These are phyloP conservation scores for Euleptes europaea DNA, from an alignment of 2,113 vertebrate species.

Conservation along the genomic window DNA sequence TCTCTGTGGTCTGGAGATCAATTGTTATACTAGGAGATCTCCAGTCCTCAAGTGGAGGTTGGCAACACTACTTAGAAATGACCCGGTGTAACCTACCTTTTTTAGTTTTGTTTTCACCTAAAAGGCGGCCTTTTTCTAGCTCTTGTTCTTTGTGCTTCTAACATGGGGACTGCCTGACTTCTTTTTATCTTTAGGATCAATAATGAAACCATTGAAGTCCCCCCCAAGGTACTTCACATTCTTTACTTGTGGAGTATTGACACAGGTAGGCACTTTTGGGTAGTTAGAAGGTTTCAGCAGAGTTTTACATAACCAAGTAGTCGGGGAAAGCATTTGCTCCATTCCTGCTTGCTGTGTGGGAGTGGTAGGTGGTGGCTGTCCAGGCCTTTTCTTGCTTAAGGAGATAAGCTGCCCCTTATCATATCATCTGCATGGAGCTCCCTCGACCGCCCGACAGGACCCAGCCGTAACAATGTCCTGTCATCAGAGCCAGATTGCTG, in stretches of 20 bases:
- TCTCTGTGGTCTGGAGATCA: no score
- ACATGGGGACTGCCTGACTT: constrained; percentile 1
- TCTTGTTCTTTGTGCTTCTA: background rate
- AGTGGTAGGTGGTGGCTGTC: constrained; percentile 52
- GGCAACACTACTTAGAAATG: background rate
- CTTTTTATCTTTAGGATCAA: constrained; percentile 6
- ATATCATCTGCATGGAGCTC: constrained; percentile 44
- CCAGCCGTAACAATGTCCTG: constrained; percentile 59
- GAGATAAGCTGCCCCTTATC: constrained; percentile 42
- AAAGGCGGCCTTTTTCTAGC: background rate
- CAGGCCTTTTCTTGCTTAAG: constrained; percentile 45
- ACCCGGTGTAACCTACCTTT: background rate
- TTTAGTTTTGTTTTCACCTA: background rate
- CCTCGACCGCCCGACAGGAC: constrained; percentile 41
- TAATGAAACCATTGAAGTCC: constrained; percentile 6
- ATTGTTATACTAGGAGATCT: no score
- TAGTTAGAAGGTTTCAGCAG: background rate
- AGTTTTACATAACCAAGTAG: background rate
- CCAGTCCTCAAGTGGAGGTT: no score
- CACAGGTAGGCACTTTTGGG: constrained; percentile 11
- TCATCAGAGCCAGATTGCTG: constrained; percentile 69
- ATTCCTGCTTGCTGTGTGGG: constrained; percentile 35
- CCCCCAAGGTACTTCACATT: background rate
- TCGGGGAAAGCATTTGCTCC: background rate
- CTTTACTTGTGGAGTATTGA: constrained; percentile 25